phyloP scores from a whole-genome alignment of 2,113 vertebrate genomes.

The Aramus guarauna region DNA sequence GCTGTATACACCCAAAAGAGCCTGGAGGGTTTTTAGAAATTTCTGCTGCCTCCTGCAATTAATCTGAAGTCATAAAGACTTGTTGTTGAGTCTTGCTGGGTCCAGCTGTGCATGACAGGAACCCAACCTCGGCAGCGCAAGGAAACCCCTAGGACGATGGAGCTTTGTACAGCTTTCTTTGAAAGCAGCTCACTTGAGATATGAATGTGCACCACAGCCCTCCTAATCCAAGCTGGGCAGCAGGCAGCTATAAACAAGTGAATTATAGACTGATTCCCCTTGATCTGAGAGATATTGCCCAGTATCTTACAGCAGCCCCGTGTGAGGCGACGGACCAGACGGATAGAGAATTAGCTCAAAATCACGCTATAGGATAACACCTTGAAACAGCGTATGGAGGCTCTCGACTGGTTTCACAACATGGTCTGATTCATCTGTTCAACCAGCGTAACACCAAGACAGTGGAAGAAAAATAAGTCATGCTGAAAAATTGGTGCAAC shows the following conservation, averaged over 20 bases:
- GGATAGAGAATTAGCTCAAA: not conserved
- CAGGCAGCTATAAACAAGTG: conserved; percentile 4
- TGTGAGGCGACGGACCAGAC: not conserved
- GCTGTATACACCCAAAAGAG: not conserved
- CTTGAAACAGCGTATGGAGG: not conserved
- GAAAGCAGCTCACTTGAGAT: not conserved
- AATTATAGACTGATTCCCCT: not conserved
- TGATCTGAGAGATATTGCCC: not conserved
- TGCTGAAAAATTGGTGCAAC: conserved; percentile 26
- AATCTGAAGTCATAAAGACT: not conserved
- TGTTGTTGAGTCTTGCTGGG: not conserved
- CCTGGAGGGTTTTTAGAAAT: not conserved
- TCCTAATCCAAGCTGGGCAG: not conserved
- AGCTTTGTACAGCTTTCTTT: not conserved
- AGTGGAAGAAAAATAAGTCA: not conserved
- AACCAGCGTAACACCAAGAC: not conserved
- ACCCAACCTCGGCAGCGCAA: not conserved
- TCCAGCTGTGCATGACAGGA: not conserved
- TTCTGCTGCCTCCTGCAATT: not conserved
- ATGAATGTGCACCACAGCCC: accelerated
- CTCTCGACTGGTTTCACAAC: not conserved
- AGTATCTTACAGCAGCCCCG: not conserved
- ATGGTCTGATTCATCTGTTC: conserved; percentile 7
- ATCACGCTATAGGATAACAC: not conserved
- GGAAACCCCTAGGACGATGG: not conserved